Conservation (phyloP, 2,888 invertebrate species). For the Lasioglossum marginatum region DNA sequence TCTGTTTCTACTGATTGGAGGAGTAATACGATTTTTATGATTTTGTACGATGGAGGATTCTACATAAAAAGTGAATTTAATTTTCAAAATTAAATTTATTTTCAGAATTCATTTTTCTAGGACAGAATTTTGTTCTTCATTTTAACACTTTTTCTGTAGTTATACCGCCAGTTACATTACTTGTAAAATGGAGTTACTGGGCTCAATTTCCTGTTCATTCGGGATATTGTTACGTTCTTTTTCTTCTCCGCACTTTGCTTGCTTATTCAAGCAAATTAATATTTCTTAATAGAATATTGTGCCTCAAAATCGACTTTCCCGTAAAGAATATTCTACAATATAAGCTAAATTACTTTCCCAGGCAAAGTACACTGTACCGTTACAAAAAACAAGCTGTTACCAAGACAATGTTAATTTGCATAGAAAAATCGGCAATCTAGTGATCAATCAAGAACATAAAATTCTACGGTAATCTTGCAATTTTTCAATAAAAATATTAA, state of each 20-base stretch:
- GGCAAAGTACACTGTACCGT: background rate
- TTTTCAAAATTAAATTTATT: too few relatives aligned
- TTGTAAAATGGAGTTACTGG: background rate
- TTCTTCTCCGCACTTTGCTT: background rate
- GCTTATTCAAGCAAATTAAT: background rate
- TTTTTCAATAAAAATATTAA: background rate
- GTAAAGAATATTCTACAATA: background rate
- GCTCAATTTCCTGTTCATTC: background rate
- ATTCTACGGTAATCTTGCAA: too few relatives aligned
- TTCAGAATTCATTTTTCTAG: background rate
- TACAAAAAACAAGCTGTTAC: background rate
- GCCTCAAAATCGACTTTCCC: background rate
- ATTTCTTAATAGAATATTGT: background rate
- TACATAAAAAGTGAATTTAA: too few relatives aligned
- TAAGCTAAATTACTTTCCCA: background rate
- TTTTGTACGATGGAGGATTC: too few relatives aligned
- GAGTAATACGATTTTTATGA: too few relatives aligned
- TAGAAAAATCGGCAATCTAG: too few relatives aligned
- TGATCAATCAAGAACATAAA: too few relatives aligned
- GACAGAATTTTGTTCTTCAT: too few relatives aligned
- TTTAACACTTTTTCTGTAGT: background rate
- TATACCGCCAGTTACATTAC: background rate
- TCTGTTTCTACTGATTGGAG: too few relatives aligned
- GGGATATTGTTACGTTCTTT: background rate
- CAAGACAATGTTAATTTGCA: too few relatives aligned